Conservation (phyloP, 2,888 invertebrate genomes). For the Acleris laterana region DNA sequence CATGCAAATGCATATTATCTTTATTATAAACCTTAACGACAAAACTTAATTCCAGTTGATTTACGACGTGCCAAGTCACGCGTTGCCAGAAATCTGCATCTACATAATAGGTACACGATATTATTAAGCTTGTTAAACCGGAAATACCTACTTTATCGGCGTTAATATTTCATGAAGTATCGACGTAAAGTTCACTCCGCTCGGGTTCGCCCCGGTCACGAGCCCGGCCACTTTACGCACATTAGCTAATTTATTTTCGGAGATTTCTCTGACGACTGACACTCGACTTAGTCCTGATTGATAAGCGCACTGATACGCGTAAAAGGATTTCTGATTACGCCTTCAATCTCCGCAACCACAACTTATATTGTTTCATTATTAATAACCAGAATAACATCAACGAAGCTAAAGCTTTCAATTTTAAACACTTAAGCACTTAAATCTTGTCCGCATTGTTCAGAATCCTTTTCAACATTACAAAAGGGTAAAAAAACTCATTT, state of each 20-base stretch:
- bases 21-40: background rate
- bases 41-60: background rate
- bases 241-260: slow-evolving; percentile 74
- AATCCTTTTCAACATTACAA: slow-evolving; percentile 38
- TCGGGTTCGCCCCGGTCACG: slow-evolving; percentile 74
- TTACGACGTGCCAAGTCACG: background rate
- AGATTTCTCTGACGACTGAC: slow-evolving; percentile 68
- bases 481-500: slow-evolving; percentile 49
- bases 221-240: slow-evolving; percentile 72
- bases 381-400: slow-evolving; percentile 25
- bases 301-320: slow-evolving; percentile 55
- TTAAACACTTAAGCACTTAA: slow-evolving; percentile 10
- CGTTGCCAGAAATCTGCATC: background rate
- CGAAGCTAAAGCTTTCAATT: slow-evolving; percentile 11
- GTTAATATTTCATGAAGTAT: slow-evolving; percentile 70
- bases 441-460: slow-evolving; percentile 11
- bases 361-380: slow-evolving; percentile 32
- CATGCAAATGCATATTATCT: background rate
- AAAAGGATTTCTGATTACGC: slow-evolving; percentile 54
- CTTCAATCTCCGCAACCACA: slow-evolving; percentile 35
- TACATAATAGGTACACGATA: slow-evolving; percentile 12
- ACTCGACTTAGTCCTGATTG: slow-evolving; percentile 53
- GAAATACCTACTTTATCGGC: slow-evolving; percentile 71
- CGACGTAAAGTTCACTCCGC: slow-evolving; percentile 65
- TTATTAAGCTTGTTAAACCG: slow-evolving; percentile 54